Conservation (phyloP, 2,797 vertebrate genomes). For the Botia almorhae region DNA sequence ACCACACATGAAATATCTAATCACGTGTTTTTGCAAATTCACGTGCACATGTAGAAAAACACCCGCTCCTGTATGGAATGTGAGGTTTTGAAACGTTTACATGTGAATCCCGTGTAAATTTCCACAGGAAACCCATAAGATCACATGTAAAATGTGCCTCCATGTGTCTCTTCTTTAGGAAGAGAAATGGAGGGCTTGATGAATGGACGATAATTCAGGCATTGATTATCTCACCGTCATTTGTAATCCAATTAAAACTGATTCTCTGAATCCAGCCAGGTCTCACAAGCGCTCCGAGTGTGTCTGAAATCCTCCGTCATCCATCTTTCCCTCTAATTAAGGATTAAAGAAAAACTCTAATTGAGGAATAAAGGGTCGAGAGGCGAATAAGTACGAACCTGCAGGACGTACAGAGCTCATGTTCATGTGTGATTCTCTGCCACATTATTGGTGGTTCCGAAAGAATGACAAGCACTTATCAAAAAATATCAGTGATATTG, state of each 20-base stretch:
- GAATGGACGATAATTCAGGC: slow-evolving; percentile 21
- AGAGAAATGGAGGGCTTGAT: slow-evolving; percentile 39
- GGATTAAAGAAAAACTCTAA: slow-evolving; percentile 36
- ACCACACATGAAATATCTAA: too few relatives aligned
- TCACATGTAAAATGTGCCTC: too few relatives aligned
- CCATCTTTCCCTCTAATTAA: slow-evolving; percentile 46
- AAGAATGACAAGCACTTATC: too few relatives aligned
- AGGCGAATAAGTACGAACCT: neutral
- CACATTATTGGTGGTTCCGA: neutral
- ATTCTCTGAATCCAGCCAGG: slow-evolving; percentile 34
- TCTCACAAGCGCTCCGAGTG: slow-evolving; percentile 24
- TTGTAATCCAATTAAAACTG: slow-evolving; percentile 52
- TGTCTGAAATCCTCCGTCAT: slow-evolving; percentile 19
- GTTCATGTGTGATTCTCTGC: neutral
- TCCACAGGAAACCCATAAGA: too few relatives aligned
- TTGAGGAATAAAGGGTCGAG: neutral
- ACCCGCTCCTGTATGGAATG: too few relatives aligned
- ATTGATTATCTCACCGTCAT: slow-evolving; percentile 38
- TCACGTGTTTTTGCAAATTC: too few relatives aligned
- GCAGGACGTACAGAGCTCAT: neutral
- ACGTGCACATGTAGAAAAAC: too few relatives aligned
- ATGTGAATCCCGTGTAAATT: too few relatives aligned
- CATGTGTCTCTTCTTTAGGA: too few relatives aligned
- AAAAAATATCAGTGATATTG: too few relatives aligned
- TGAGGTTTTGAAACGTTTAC: too few relatives aligned